Percentiles rank a stretch among this genome's conserved stretches.
phyloP scores from a whole-genome alignment of 2,888 invertebrate species.

The Stenichneumon culpator region DNA sequence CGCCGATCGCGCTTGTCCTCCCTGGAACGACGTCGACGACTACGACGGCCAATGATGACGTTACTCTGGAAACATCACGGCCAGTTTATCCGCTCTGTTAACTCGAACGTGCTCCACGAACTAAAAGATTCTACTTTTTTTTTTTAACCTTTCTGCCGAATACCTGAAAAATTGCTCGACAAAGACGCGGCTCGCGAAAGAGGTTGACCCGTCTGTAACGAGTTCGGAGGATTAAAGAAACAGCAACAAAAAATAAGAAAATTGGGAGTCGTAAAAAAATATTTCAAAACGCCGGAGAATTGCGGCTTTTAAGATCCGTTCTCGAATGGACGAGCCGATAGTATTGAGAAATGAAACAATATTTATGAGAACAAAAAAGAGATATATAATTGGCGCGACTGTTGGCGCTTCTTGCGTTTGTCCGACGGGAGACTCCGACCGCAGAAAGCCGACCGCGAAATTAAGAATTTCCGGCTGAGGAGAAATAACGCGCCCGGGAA shows the following conservation, averaged over 20 bases:
- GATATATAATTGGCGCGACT: conserved; percentile 28
- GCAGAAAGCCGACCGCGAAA: conserved; percentile 77
- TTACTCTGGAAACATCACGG: conserved; percentile 80
- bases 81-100: conserved; percentile 77
- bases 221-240: not conserved
- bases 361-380: conserved; percentile 1
- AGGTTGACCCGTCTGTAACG: not conserved
- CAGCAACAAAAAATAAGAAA: conserved; percentile 37
- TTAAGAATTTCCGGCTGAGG: conserved; percentile 78
- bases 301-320: conserved; percentile 60
- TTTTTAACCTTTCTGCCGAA: conserved; percentile 10
- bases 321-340: not conserved
- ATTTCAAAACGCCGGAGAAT: conserved; percentile 63
- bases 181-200: not conserved
- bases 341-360: conserved; percentile 33
- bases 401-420: conserved; percentile 28
- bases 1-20: conserved; percentile 54
- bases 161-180: conserved; percentile 25
- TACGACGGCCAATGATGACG: conserved; percentile 75
- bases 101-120: conserved; percentile 65
- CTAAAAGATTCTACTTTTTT: not conserved
- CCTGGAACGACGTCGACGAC: conserved; percentile 40
- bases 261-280: conserved; percentile 57
- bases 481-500: conserved; percentile 61
- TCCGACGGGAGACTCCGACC: conserved; percentile 34